Conservation (phyloP, 1,140 invertebrate genomes). For the Carposina sasakii region DNA sequence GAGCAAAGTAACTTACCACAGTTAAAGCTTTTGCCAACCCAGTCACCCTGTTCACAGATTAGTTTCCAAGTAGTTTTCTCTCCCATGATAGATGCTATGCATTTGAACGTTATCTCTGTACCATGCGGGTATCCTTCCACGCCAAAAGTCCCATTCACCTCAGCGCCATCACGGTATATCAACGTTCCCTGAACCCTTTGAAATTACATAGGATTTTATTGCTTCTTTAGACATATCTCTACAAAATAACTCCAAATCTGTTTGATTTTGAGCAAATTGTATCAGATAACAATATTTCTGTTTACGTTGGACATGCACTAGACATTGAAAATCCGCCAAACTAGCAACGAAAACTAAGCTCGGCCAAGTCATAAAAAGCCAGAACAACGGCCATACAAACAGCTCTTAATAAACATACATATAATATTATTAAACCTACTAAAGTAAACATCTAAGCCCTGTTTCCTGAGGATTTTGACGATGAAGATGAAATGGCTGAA, state of each 20-base stretch:
- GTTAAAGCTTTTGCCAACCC: constrained; percentile 83
- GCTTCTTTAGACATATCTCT: no score
- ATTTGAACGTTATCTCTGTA: constrained; percentile 86
- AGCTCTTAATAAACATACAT: constrained; percentile 26
- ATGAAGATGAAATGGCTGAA: no score
- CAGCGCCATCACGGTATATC: constrained; percentile 76
- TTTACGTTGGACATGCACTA: constrained; percentile 56
- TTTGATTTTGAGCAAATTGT: no score
- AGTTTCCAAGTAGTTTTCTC: constrained; percentile 88
- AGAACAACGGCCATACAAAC: constrained; percentile 50
- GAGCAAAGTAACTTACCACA: constrained; percentile 66
- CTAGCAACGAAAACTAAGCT: constrained; percentile 61
- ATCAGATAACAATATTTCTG: neutral
- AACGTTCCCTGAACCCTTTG: constrained; percentile 79
- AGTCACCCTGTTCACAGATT: constrained; percentile 86
- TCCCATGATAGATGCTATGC: constrained; percentile 83
- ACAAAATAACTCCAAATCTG: no score
- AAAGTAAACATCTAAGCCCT: constrained; percentile 49
- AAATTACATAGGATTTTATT: no score
- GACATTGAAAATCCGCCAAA: constrained; percentile 36
- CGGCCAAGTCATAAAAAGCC: constrained; percentile 66
- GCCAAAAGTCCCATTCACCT: constrained; percentile 53
- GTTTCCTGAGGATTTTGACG: constrained; percentile 68
- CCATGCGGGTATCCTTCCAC: constrained; percentile 79
- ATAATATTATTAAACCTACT: constrained; percentile 21